Evolutionary conservation across 2,888 invertebrate species (phyloP), one percentile per base, ranked within the genome.

Genomic region (Clostera curtula): DNA sequence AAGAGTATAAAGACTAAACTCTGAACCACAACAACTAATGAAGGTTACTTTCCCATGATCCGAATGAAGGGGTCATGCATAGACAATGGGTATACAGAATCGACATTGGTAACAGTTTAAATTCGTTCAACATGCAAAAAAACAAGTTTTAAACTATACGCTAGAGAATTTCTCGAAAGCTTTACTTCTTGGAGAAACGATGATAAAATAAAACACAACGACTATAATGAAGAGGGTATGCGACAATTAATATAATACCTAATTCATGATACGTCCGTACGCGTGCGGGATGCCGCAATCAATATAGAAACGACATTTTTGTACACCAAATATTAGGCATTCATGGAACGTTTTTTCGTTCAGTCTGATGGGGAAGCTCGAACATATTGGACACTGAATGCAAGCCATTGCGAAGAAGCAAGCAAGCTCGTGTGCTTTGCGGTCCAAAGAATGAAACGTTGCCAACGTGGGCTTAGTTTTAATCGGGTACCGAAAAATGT

Each of bases 31-130:
- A 52, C 54, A 55, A 58, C 62, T 63, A 65, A 59, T 58, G 57
- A 53, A 52, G 42, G 43, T 51, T 48, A 40, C 49, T 43, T n/a
- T n/a, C 51, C 50, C 51, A 54, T 53, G 44, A 52, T 43, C 55
- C 50, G 50, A 54, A 66, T 64, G 63, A 51, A 50, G 56, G 60
- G 63, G 60, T 49, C 77, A 76, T 76, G 77, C 77, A 56, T 55
- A 51, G 45, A 43, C 52, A 50, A 69, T 74, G 68, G 66, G 49
- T 63, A 65, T 50, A 34, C 49, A 43, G 49, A 66, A 58, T 65
- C 43, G 59, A 66, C 61, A 64, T 63, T 65, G 63, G 50, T 55
- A 43, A 48, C 25, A 47, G 29, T 42, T 49, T 42, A 36, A 50
- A 34, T 35, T 44, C 38, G 37, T 43, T 44, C 49, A 48, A 48